Conservation (phyloP, 2,113 vertebrate genomes). For the Struthidea cinerea region DNA sequence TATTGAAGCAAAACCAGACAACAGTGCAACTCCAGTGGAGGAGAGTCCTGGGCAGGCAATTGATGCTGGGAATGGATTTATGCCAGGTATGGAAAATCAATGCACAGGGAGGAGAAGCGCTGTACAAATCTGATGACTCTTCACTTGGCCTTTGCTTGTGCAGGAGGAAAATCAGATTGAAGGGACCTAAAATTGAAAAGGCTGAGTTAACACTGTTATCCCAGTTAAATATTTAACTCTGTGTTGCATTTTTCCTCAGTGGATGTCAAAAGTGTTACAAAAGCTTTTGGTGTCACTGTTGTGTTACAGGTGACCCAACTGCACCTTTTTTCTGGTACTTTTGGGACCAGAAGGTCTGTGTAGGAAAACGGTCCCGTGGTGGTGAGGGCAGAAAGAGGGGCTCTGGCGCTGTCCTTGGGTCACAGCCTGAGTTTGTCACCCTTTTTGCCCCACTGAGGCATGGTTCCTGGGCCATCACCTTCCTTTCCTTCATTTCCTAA, state of each 20-base stretch:
- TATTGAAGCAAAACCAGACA: background rate
- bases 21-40: background rate
- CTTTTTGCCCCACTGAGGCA: background rate
- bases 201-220: background rate
- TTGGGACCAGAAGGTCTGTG: background rate
- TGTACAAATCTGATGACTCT: background rate
- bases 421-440: background rate
- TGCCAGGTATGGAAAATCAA: background rate
- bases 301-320: background rate
- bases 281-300: background rate
- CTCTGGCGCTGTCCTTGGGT: background rate
- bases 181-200: background rate
- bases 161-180: background rate
- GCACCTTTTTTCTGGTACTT: background rate
- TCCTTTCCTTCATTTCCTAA: rapidly evolving
- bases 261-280: background rate
- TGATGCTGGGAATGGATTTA: background rate
- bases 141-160: background rate
- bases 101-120: background rate
- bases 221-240: background rate
- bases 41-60: background rate
- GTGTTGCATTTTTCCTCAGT: background rate
- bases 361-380: rapidly evolving
- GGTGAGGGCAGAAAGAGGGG: background rate
- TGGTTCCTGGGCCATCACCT: background rate